Evolutionary conservation across 2,113 vertebrate species (phyloP).

Genomic region (Charina bottae): DNA sequence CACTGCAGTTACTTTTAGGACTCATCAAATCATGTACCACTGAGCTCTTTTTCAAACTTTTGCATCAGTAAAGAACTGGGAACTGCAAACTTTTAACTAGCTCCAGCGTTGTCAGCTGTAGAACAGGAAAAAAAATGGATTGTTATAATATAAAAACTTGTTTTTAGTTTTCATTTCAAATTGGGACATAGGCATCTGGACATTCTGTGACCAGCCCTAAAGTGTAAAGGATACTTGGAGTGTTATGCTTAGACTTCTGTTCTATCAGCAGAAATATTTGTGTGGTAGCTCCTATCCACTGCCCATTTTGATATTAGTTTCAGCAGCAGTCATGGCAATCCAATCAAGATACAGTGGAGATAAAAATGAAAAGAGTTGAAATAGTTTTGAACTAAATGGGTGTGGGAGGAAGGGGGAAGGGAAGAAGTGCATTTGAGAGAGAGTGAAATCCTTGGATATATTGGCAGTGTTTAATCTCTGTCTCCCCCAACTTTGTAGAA

Average conservation of each 20-base stretch:
- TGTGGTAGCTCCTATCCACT: background rate
- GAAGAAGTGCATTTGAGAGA: background rate
- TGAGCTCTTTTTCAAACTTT: background rate
- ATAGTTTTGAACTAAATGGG: background rate
- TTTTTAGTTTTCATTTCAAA: slow-evolving; percentile 8
- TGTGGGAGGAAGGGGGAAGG: background rate
- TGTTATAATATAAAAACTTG: background rate
- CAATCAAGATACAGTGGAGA: background rate
- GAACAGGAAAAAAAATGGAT: background rate
- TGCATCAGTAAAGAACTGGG: background rate
- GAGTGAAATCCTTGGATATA: background rate
- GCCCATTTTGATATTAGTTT: background rate
- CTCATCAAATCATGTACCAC: background rate
- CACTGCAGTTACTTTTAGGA: background rate
- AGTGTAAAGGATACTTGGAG: background rate
- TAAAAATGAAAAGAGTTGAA: background rate
- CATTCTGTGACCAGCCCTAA: background rate
- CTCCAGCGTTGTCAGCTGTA: background rate
- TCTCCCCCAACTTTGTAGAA: background rate
- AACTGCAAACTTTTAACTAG: background rate
- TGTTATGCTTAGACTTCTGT: background rate
- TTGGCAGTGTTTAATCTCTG: background rate
- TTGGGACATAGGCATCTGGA: slow-evolving; percentile 5
- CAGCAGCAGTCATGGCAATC: background rate
- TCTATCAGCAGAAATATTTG: background rate